Evolutionary conservation across 2,113 vertebrate species (phyloP).

Genomic region (Ceyx margarethae): DNA sequence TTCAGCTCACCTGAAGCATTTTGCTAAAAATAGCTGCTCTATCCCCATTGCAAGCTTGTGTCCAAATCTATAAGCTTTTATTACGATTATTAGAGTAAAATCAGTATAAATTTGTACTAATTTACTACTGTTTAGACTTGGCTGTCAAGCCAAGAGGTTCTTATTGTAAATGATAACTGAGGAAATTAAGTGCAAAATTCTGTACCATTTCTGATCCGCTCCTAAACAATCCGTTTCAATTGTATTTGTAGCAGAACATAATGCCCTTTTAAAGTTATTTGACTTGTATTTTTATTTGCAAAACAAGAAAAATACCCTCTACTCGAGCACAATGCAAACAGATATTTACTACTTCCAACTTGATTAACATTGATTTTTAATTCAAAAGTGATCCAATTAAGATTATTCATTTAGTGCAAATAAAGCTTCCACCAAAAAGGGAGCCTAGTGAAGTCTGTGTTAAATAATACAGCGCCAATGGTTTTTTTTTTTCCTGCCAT

Average conservation of each 20-base stretch:
- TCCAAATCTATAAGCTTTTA: constrained; percentile 90
- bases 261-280: constrained; percentile 79
- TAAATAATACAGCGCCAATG: constrained; percentile 74
- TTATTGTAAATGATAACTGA: constrained; percentile 92
- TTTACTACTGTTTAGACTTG: constrained; percentile 92
- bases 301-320: constrained; percentile 75
- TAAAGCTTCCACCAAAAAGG: constrained; percentile 78
- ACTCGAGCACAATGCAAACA: constrained; percentile 76
- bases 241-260: constrained; percentile 82
- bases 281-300: constrained; percentile 80
- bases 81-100: constrained; percentile 93
- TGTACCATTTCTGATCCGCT: constrained; percentile 85
- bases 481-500: constrained; percentile 45
- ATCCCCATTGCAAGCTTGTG: neutral
- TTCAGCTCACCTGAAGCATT: constrained; percentile 30
- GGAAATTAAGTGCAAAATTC: constrained; percentile 93
- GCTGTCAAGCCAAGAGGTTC: constrained; percentile 87
- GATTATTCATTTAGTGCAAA: constrained; percentile 89
- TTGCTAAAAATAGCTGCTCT: constrained; percentile 43
- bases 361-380: constrained; percentile 94
- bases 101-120: constrained; percentile 93
- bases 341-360: constrained; percentile 80
- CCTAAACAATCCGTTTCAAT: constrained; percentile 84
- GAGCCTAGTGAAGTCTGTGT: constrained; percentile 71
- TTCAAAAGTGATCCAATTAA: constrained; percentile 90